These are phyloP conservation scores for Podiceps cristatus DNA, from an alignment of 2,113 vertebrate genomes.

Conservation along the genomic window DNA sequence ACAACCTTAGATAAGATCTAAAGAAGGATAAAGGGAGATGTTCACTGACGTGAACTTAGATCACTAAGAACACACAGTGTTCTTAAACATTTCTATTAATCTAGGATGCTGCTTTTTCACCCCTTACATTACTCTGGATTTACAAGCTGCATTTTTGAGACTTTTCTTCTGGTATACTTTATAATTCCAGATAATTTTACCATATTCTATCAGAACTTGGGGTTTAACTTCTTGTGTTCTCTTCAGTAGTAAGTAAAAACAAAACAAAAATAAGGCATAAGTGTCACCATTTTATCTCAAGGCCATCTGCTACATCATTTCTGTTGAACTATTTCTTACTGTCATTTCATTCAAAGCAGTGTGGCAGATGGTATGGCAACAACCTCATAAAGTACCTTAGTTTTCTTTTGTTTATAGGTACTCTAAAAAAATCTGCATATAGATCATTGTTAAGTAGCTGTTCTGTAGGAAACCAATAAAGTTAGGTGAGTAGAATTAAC, in stretches of 20 bases:
- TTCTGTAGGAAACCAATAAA: background rate
- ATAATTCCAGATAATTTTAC: background rate
- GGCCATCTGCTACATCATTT: conserved; percentile 9
- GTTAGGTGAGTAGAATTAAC: background rate
- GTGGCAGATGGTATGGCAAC: conserved; percentile 30
- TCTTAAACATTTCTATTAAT: background rate
- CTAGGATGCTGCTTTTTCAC: accelerated
- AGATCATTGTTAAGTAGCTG: conserved; percentile 18
- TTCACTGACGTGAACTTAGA: background rate
- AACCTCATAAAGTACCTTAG: background rate
- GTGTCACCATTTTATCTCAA: background rate
- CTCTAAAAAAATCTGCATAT: background rate
- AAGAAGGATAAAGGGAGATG: background rate
- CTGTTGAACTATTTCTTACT: background rate
- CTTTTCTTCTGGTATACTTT: background rate
- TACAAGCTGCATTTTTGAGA: background rate
- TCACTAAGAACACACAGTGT: background rate
- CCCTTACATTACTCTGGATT: background rate
- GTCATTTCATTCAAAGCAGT: conserved; percentile 6
- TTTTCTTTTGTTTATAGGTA: conserved; percentile 36
- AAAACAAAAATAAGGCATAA: background rate
- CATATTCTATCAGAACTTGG: background rate
- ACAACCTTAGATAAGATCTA: background rate
- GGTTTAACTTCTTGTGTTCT: background rate
- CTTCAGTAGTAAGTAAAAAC: background rate